These are phyloP conservation scores for Pteronotus mesoamericanus DNA, from an alignment of 2,797 vertebrate genomes.

Conservation along the genomic window DNA sequence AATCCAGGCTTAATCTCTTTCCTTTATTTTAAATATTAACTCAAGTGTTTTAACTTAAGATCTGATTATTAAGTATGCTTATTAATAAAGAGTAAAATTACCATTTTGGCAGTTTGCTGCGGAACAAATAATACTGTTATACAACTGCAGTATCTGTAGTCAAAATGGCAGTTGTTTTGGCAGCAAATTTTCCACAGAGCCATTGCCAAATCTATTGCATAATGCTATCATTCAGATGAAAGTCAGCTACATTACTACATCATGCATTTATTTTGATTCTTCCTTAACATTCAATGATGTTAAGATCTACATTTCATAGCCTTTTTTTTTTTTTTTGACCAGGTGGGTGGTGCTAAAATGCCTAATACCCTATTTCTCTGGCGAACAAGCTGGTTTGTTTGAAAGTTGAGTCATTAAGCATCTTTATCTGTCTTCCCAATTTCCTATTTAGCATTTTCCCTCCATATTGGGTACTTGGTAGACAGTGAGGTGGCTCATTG, in stretches of 20 bases:
- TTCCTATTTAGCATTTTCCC: neutral
- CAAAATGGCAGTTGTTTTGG: neutral
- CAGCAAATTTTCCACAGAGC: neutral
- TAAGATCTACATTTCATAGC: neutral
- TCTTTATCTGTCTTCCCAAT: neutral
- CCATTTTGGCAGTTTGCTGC: neutral
- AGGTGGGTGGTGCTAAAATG: neutral
- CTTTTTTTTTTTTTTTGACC: neutral
- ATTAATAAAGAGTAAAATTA: neutral
- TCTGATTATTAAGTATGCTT: neutral
- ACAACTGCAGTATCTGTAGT: neutral
- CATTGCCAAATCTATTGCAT: neutral
- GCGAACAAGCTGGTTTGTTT: slow-evolving; percentile 9
- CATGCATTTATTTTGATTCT: neutral
- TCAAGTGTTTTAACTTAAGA: neutral
- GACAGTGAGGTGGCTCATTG: neutral
- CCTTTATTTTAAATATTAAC: neutral
- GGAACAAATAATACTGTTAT: neutral
- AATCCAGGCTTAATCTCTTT: neutral
- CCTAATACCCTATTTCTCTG: neutral
- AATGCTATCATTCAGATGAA: neutral
- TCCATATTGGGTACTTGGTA: neutral
- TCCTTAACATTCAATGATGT: neutral
- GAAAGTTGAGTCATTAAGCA: slow-evolving; percentile 3
- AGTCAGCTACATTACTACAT: neutral